phyloP scores from a whole-genome alignment of 2,113 vertebrate species.

The Phylloscopus trochilus region DNA sequence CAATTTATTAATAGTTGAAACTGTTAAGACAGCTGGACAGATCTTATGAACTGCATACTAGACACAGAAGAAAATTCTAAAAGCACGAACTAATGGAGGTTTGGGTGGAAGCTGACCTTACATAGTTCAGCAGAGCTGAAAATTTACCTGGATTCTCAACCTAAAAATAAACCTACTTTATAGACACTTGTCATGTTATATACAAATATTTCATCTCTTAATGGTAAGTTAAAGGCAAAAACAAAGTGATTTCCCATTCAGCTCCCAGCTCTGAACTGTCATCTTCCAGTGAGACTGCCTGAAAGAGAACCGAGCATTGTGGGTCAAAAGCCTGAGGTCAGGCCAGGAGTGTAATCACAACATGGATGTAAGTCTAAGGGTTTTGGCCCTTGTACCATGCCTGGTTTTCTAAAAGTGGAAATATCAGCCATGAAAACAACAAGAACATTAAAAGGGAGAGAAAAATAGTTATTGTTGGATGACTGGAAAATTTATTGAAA shows the following conservation, averaged over 20 bases:
- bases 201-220: neutral
- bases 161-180: neutral
- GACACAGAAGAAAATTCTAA: neutral
- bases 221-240: neutral
- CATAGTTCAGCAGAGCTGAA: neutral
- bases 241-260: neutral
- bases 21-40: neutral
- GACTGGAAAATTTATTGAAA: neutral
- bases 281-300: neutral
- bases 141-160: neutral
- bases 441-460: neutral
- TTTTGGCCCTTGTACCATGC: neutral
- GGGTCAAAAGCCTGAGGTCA: neutral
- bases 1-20: neutral
- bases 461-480: neutral
- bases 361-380: neutral
- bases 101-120: neutral
- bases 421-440: neutral
- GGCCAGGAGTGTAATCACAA: neutral
- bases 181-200: neutral
- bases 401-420: neutral
- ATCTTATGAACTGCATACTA: neutral
- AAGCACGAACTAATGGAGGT: neutral
- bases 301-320: neutral
- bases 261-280: neutral